Percentiles rank a stretch among this genome's conserved stretches.
These are phyloP conservation scores for Sminthopsis crassicaudata DNA, from an alignment of 2,113 vertebrate genomes.

Conservation along the genomic window DNA sequence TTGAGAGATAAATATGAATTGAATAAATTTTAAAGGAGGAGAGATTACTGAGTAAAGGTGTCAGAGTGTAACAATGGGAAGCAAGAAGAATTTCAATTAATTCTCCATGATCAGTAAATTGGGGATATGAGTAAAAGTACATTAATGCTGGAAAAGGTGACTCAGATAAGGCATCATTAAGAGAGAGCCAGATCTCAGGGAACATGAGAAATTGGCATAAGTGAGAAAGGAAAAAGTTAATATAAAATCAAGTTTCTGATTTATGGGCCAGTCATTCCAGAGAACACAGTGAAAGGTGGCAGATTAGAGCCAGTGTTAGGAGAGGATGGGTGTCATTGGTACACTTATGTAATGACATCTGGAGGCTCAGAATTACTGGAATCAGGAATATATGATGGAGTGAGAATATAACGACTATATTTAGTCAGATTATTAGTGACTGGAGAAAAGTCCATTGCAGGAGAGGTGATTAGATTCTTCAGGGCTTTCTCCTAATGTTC, in stretches of 20 bases:
- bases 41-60: neutral
- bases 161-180: neutral
- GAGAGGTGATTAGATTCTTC: neutral
- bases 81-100: neutral
- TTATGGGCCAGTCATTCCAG: neutral
- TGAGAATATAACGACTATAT: neutral
- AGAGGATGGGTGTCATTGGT: neutral
- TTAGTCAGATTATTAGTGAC: neutral
- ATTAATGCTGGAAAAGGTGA: neutral
- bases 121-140: neutral
- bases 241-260: neutral
- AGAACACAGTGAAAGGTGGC: neutral
- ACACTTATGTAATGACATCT: neutral
- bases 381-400: neutral
- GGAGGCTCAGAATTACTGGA: neutral
- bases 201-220: neutral
- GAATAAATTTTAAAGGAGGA: neutral
- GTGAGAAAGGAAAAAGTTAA: neutral
- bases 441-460: neutral
- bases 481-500: neutral
- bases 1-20: neutral
- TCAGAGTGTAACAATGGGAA: neutral
- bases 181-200: neutral
- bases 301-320: neutral
- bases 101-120: neutral